phyloP scores from a whole-genome alignment of 2,888 invertebrate genomes.

The Apamea epomidion region DNA sequence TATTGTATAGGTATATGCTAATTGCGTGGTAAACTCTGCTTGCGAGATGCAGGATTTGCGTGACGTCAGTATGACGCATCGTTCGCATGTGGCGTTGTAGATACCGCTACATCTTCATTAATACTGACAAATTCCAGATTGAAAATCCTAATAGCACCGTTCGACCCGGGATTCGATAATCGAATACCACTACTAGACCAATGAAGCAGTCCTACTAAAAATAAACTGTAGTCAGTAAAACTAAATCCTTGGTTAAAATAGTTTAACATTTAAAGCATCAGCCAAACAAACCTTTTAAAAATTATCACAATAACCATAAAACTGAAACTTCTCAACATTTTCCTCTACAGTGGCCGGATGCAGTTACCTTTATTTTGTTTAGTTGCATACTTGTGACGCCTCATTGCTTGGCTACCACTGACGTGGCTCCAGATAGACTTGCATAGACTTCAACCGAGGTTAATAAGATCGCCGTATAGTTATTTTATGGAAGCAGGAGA shows the following conservation, averaged over 20 bases:
- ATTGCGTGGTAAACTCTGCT: too few species aligned
- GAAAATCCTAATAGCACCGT: too few species aligned
- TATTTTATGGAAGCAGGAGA: constrained; percentile 30
- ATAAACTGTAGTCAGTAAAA: too few species aligned
- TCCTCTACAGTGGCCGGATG: constrained; percentile 42
- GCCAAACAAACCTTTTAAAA: neutral
- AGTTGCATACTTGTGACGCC: constrained; percentile 63
- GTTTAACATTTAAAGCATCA: neutral
- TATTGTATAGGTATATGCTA: too few species aligned
- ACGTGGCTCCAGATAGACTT: constrained; percentile 36
- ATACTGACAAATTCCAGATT: too few species aligned
- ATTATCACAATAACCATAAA: neutral
- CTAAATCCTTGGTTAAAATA: neutral
- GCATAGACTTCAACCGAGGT: constrained; percentile 29
- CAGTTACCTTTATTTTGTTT: constrained; percentile 63
- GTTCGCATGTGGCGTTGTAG: too few species aligned
- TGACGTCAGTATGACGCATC: too few species aligned
- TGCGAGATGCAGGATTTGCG: too few species aligned
- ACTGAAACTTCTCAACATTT: constrained; percentile 41
- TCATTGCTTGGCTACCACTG: constrained; percentile 54
- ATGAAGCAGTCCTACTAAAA: too few species aligned
- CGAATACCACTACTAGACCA: too few species aligned
- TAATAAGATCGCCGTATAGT: constrained; percentile 48
- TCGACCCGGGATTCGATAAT: too few species aligned
- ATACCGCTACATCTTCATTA: too few species aligned